These are phyloP conservation scores for Artemia sinica DNA, from an alignment of 2,888 invertebrate species.

Conservation along the genomic window DNA sequence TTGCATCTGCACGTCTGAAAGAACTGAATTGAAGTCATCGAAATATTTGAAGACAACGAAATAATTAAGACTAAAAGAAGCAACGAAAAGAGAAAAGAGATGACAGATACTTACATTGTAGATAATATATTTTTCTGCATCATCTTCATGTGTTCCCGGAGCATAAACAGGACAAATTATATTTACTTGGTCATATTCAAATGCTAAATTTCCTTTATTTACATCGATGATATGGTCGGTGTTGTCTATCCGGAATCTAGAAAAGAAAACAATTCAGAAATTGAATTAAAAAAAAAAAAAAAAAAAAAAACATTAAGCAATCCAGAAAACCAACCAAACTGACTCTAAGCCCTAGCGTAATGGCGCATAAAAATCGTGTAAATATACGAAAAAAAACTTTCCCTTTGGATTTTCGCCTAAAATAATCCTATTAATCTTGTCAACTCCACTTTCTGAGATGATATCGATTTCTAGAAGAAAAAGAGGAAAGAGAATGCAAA, in stretches of 20 bases:
- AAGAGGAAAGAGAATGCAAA: too few species aligned
- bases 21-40: not conserved
- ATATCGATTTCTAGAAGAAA: too few species aligned
- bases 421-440: too few species aligned
- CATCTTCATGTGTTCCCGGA: constrained; percentile 65
- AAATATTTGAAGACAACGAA: not conserved
- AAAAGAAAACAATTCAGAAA: constrained; percentile 29
- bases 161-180: constrained; percentile 84
- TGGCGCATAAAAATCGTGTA: not conserved
- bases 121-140: constrained; percentile 85
- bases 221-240: constrained; percentile 92
- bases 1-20: not conserved
- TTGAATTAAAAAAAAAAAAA: constrained; percentile 17
- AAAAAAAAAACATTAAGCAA: not conserved
- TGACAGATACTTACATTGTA: constrained; percentile 54
- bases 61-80: not conserved
- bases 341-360: not conserved
- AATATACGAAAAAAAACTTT: too few species aligned
- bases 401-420: too few species aligned
- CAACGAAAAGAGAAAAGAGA: not conserved
- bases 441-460: too few species aligned
- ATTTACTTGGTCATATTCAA: constrained; percentile 88
- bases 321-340: not conserved
- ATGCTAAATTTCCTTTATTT: constrained; percentile 76
- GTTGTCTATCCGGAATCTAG: constrained; percentile 84